Evolutionary conservation across 1,140 invertebrate species (phyloP).

Genomic region (Formica selysi): DNA sequence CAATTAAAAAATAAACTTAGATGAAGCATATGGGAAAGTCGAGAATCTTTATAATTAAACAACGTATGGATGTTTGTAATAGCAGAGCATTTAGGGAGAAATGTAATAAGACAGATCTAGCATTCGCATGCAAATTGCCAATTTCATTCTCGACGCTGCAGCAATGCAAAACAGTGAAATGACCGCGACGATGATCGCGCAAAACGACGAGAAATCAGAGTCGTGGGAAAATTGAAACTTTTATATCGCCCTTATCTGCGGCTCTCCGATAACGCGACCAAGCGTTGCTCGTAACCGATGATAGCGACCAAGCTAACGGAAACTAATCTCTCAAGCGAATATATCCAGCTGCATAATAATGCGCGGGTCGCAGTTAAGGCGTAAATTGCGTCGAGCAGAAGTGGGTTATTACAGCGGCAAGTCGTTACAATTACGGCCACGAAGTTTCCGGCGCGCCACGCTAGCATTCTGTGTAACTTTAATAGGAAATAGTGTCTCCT

Average conservation of each 20-base stretch:
- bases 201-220: not conserved
- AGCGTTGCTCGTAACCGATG: slow-evolving; percentile 11
- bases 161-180: not conserved
- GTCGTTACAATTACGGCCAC: slow-evolving; percentile 64
- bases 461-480: slow-evolving; percentile 58
- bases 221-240: slow-evolving; percentile 34
- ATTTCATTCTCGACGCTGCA: slow-evolving; percentile 16
- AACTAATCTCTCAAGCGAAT: slow-evolving; percentile 29
- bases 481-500: slow-evolving; percentile 66
- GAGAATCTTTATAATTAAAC: not conserved
- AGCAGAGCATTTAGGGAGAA: not conserved
- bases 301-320: slow-evolving; percentile 17
- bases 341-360: slow-evolving; percentile 1
- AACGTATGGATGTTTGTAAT: not conserved
- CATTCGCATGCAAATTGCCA: slow-evolving; percentile 32
- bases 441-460: slow-evolving; percentile 56
- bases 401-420: slow-evolving; percentile 60
- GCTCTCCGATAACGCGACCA: slow-evolving; percentile 1
- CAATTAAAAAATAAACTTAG: not conserved
- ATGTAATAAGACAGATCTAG: slow-evolving; percentile 35
- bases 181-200: not conserved
- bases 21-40: not conserved
- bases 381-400: slow-evolving; percentile 50
- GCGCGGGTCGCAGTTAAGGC: not conserved
- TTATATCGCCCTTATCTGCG: not conserved